A percentile compares a stretch with the other conserved stretches of the same genome.
These are phyloP conservation scores for Zaprionus camerounensis DNA, from an alignment of 1,140 invertebrate species.

Conservation along the genomic window DNA sequence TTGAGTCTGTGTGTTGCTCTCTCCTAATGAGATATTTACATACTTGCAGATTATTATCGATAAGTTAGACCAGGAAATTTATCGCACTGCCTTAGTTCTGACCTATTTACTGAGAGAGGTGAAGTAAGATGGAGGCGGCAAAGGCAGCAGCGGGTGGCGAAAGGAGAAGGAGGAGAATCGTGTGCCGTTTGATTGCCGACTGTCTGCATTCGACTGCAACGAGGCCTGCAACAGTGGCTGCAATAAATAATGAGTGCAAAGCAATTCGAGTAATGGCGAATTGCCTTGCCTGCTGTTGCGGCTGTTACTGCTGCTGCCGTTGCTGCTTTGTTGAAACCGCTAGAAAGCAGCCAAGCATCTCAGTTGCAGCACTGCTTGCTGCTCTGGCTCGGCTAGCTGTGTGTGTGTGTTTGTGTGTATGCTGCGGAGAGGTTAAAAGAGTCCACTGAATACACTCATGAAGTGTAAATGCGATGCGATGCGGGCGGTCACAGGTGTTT, in stretches of 20 bases:
- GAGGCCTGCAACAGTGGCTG: constrained; percentile 58
- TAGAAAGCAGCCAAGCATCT: constrained; percentile 74
- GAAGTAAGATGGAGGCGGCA: neutral
- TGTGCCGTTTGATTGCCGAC: constrained; percentile 49
- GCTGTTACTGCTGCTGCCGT: constrained; percentile 9
- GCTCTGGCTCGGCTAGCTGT: constrained; percentile 20
- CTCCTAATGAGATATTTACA: constrained; percentile 36
- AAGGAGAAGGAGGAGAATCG: constrained; percentile 32
- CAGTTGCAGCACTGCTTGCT: constrained; percentile 41
- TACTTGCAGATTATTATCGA: constrained; percentile 26
- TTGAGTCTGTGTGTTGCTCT: constrained; percentile 12
- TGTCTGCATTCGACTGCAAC: constrained; percentile 59
- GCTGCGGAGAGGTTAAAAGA: constrained; percentile 36
- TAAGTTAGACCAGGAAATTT: constrained; percentile 28
- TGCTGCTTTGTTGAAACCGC: constrained; percentile 49
- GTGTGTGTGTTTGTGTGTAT: constrained; percentile 25
- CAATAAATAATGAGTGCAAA: constrained; percentile 76
- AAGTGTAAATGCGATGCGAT: constrained; percentile 41
- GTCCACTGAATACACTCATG: constrained; percentile 65
- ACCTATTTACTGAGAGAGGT: constrained; percentile 17
- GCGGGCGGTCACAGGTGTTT: constrained; percentile 78
- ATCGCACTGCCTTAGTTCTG: constrained; percentile 11
- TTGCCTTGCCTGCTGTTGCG: constrained; percentile 30
- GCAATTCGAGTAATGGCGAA: constrained; percentile 73
- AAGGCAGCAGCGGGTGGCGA: neutral